A percentile compares a stretch with the other conserved stretches of the same genome.
phyloP scores from a whole-genome alignment of 1,140 invertebrate species.

The Lysiphlebus fabarum region DNA sequence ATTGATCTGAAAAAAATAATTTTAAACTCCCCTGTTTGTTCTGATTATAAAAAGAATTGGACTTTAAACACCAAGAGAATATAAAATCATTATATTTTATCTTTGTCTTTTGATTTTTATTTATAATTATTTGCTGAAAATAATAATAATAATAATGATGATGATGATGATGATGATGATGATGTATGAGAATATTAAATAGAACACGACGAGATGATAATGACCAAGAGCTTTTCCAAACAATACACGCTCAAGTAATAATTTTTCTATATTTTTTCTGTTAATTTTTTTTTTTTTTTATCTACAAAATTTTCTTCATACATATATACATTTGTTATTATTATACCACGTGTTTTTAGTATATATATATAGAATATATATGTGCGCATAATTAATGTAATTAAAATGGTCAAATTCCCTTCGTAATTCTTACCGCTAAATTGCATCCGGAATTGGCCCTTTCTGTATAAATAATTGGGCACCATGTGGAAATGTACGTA shows the following conservation, averaged over 20 bases:
- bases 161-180: too few species aligned
- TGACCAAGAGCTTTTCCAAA: background rate
- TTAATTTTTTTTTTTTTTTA: background rate
- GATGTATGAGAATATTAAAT: too few species aligned
- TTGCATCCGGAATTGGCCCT: slow-evolving; percentile 13
- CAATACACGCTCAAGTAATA: slow-evolving; percentile 17
- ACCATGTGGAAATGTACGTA: background rate
- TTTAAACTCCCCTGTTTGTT: slow-evolving; percentile 26
- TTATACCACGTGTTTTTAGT: slow-evolving; percentile 10
- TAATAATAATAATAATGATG: too few species aligned
- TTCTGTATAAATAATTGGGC: slow-evolving; percentile 9
- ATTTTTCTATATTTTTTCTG: slow-evolving; percentile 15
- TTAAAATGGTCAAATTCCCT: slow-evolving; percentile 14
- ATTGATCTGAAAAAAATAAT: slow-evolving; percentile 28
- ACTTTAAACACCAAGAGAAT: background rate
- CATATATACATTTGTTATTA: slow-evolving; percentile 16
- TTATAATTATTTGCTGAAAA: too few species aligned
- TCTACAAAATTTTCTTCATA: slow-evolving; percentile 14
- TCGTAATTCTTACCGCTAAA: slow-evolving; percentile 5
- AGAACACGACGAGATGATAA: background rate
- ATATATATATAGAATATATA: too few species aligned
- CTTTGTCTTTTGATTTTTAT: background rate
- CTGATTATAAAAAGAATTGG: slow-evolving; percentile 8
- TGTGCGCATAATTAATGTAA: slow-evolving; percentile 18
- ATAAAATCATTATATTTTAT: background rate